phyloP scores from a whole-genome alignment of 1,140 invertebrate genomes.

The Proctacanthus coquilletti region DNA sequence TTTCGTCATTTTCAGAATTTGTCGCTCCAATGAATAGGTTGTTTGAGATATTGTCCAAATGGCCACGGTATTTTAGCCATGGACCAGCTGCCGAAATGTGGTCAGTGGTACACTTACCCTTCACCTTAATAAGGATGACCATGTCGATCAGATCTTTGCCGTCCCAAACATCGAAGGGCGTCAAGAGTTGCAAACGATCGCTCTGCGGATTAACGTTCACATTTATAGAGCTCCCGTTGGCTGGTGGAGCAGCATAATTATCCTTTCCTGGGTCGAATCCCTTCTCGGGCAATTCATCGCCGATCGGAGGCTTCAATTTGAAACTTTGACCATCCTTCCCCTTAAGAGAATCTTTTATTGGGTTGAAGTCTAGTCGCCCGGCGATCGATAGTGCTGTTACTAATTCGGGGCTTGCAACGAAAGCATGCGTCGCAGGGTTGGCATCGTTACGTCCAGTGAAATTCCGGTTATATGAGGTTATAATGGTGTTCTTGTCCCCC shows the following conservation, averaged over 20 bases:
- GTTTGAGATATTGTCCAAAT: constrained; percentile 99
- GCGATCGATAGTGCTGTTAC: constrained; percentile 94
- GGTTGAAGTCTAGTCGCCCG: constrained; percentile 91
- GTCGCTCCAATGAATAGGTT: constrained; percentile 98
- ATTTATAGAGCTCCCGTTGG: constrained; percentile 30
- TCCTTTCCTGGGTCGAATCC: constrained; percentile 97
- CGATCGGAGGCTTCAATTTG: constrained; percentile 76
- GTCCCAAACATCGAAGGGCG: constrained; percentile 92
- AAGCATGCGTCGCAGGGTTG: constrained; percentile 95
- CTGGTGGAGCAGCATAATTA: constrained; percentile 84
- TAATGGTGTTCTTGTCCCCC: constrained; percentile 99
- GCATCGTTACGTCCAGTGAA: constrained; percentile 98
- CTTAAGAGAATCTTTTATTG: constrained; percentile 68
- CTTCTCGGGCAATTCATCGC: constrained; percentile 78
- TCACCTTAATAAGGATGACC: constrained; percentile 90
- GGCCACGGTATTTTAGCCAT: constrained; percentile 98
- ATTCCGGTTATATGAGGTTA: constrained; percentile 98
- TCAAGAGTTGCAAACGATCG: constrained; percentile 80
- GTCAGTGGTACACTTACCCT: constrained; percentile 97
- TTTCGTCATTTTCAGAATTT: constrained; percentile 89
- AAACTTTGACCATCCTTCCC: constrained; percentile 81
- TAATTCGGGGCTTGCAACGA: constrained; percentile 95
- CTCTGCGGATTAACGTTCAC: constrained; percentile 83
- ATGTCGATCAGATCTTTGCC: constrained; percentile 88
- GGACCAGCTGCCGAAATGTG: constrained; percentile 98